Evolutionary conservation across 2,113 vertebrate genomes (phyloP), one percentile per base, ranked within the genome.

Genomic region (Antechinus stuartii): DNA sequence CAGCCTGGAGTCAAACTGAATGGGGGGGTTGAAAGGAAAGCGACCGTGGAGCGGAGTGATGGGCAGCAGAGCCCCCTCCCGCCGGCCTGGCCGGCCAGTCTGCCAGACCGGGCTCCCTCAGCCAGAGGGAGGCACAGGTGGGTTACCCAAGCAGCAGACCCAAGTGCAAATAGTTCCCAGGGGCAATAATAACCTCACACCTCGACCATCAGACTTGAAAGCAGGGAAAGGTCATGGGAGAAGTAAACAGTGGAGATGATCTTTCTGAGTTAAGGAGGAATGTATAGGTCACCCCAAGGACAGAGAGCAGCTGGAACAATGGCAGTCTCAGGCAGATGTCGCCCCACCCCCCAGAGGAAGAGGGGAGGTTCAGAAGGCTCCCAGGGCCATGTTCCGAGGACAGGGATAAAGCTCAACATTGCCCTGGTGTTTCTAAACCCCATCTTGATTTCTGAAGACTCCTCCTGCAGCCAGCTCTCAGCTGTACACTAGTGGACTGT

Each of bases 231-330:
- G 95, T 94, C 96, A 54, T 0, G 76, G 94, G 91, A 94, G 95
- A 96, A 97, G 96, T 97, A 97, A 98, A 98, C 96, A 98, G 93
- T 93, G 95, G 96, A 95, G 95, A 94, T 93, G 96, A 96, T 89
- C 93, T 14, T 95, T 97, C 96, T 95, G 91, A 97, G 93, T 93
- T 84, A 68, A 96, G 96, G 68, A 92, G 93, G 96, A 94, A 95
- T 27, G 84, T 84, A 52, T 14, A 94, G 97, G 95, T 98, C 98
- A 98, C 96, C 93, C 97, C 96, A 91, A 98, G 98, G 98, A 97
- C 98, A 98, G 52, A 89, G 93, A 96, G 91, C 96, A 93, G 68
- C 61, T 91, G 92, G 93, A 53, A 89, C 53, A 35, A 16, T 52
- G 91, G 94, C 92, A 97, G 93, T 89, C 91, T 92, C 57, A 90